Conservation (phyloP, 2,888 invertebrate species). For the Cantharis nigra region DNA sequence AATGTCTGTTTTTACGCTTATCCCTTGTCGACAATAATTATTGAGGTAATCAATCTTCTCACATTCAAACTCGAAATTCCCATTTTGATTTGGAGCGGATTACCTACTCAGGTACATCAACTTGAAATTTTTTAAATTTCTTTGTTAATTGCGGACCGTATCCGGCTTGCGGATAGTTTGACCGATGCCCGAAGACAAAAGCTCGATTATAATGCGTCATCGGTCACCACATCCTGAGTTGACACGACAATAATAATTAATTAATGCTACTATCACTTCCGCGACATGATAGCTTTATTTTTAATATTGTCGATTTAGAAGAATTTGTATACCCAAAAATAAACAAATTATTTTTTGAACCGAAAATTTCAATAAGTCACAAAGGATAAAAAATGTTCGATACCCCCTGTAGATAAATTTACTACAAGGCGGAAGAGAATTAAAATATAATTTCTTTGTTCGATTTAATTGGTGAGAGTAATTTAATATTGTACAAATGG, state of each 20-base stretch:
- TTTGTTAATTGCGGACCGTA: neutral
- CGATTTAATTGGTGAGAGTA: neutral
- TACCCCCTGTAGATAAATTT: neutral
- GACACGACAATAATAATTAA: neutral
- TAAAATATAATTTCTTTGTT: neutral
- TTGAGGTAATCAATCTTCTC: neutral
- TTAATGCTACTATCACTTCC: neutral
- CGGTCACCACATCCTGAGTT: neutral
- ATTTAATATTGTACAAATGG: conserved; percentile 1
- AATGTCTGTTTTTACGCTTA: neutral
- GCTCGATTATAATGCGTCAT: neutral
- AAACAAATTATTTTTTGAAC: neutral
- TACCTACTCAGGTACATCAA: neutral
- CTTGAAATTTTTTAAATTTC: neutral
- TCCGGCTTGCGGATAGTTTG: neutral
- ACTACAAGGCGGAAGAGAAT: neutral
- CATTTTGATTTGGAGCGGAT: neutral
- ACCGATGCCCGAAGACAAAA: neutral
- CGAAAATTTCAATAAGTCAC: neutral
- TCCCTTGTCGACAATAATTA: neutral
- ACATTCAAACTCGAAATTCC: neutral
- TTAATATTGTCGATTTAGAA: neutral
- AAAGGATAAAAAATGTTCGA: neutral
- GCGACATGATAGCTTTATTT: neutral
- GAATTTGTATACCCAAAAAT: neutral